Evolutionary conservation across 2,797 vertebrate genomes (phyloP), one percentile per base, ranked within the genome.

Genomic region (Alosa sapidissima): DNA sequence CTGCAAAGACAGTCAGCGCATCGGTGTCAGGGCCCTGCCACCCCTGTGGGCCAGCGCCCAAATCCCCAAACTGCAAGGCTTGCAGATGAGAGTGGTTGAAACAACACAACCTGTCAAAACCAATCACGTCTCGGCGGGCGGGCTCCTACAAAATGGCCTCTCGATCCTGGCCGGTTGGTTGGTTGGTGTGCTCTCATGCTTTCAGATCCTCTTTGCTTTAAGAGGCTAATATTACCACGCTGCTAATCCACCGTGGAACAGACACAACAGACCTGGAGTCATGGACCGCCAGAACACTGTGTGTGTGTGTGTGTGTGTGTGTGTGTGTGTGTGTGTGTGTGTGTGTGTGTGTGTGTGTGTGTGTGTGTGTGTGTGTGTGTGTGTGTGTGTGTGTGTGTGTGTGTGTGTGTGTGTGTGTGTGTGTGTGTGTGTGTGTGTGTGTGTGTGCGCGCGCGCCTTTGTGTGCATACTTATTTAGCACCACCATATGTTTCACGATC

Each of bases 21-120:
- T 82, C 81, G 55, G 19, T 24, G 47, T 82, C 81, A 24, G 54
- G 48, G 48, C 36, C 14, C 48, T 1, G 36, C 16, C 41, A 78
- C 72, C 72, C 14, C 72, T 21, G 10, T 78, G 72, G 83, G 72
- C 75, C 82, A 47, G 3, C 24, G 45, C 47, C 84, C 84, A 85
- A 87, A 87, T 78, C 86, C 81, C 24, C 54, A 91, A 88, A 84
- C 85, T 93, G 90, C 91, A 91, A 89, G 90, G 84, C 58, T 72
- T 33, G 92, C 90, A 91, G 83, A 92, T 87, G 28, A 33, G 68
- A 82, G 86, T 65, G 48, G 21, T 55, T 83, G 90, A 91, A 89
- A 87, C 87, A 91, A 83, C 54, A 86, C 93, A 93, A 86, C 87
- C 87, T 93, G 93, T 92, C 92, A 92, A 83, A 92, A 84, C 24